Evolutionary conservation across 2,113 vertebrate genomes (phyloP).

Genomic region (Passer montanus): DNA sequence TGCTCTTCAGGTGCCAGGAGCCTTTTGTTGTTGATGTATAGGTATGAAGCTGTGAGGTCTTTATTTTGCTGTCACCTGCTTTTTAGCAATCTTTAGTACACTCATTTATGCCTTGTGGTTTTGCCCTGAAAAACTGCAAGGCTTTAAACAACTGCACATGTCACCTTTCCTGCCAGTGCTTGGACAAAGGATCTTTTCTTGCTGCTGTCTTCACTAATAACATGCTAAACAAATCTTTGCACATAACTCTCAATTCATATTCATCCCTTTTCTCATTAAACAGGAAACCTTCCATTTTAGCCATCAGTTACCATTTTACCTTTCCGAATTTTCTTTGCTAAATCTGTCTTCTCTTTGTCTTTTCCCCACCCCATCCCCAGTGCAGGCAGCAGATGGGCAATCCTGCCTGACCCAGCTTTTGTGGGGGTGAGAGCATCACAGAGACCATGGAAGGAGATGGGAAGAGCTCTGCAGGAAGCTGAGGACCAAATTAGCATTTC

Average conservation of each 20-base stretch:
- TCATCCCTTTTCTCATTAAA: conserved; percentile 43
- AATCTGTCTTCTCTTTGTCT: background rate
- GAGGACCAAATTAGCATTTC: background rate
- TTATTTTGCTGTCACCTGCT: background rate
- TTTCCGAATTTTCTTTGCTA: background rate
- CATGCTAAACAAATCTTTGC: conserved; percentile 52
- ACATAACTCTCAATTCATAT: conserved; percentile 19
- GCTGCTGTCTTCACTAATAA: conserved; percentile 41
- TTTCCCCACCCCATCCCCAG: background rate
- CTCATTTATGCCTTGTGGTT: background rate
- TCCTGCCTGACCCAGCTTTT: background rate
- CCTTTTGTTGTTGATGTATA: background rate
- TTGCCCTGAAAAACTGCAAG: conserved; percentile 16
- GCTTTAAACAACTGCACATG: conserved; percentile 67
- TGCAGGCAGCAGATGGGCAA: background rate
- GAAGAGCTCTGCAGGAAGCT: background rate
- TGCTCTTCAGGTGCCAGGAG: background rate
- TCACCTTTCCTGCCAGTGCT: conserved; percentile 38
- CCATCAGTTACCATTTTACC: background rate
- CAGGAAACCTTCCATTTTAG: conserved; percentile 39
- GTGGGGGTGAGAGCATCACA: accelerated
- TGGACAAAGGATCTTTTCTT: conserved; percentile 55
- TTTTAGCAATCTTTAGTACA: conserved; percentile 13
- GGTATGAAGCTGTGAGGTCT: background rate
- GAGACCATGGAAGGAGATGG: background rate